phyloP scores from a whole-genome alignment of 2,113 vertebrate species.

The Hypomesus transpacificus region DNA sequence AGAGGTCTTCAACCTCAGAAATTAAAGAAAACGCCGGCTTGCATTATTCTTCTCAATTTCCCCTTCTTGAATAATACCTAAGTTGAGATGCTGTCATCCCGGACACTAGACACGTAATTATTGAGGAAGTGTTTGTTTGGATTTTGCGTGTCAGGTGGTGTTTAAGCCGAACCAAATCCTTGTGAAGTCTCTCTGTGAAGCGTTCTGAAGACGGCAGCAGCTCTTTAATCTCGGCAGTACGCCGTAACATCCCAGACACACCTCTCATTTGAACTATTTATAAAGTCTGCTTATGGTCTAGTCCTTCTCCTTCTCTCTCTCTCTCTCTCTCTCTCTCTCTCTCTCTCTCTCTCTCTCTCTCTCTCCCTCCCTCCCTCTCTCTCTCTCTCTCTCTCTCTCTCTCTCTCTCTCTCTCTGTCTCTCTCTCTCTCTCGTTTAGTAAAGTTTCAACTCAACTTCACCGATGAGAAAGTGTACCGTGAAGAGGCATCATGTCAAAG shows the following conservation, averaged over 20 bases:
- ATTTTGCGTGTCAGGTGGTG: conserved; percentile 63
- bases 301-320: conserved; percentile 47
- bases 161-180: conserved; percentile 71
- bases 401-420: not conserved
- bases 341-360: conserved; percentile 21
- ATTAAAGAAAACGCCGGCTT: not conserved
- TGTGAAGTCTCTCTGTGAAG: conserved; percentile 63
- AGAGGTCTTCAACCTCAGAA: not conserved
- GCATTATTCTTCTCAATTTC: not conserved
- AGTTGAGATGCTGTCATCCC: conserved; percentile 23
- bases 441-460: not conserved
- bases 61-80: conserved; percentile 19
- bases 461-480: no score
- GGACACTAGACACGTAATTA: conserved; percentile 71
- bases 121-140: conserved; percentile 73
- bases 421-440: not conserved
- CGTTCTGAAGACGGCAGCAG: conserved; percentile 65
- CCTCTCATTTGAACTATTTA: conserved; percentile 69
- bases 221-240: conserved; percentile 67
- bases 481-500: no score
- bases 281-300: conserved; percentile 59
- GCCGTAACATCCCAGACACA: conserved; percentile 66
- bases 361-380: not conserved
- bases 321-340: conserved; percentile 24
- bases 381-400: conserved; percentile 23